A percentile compares a stretch with the other conserved stretches of the same genome.
phyloP scores from a whole-genome alignment of 2,888 invertebrate species.

The Eupelmus urozonus region DNA sequence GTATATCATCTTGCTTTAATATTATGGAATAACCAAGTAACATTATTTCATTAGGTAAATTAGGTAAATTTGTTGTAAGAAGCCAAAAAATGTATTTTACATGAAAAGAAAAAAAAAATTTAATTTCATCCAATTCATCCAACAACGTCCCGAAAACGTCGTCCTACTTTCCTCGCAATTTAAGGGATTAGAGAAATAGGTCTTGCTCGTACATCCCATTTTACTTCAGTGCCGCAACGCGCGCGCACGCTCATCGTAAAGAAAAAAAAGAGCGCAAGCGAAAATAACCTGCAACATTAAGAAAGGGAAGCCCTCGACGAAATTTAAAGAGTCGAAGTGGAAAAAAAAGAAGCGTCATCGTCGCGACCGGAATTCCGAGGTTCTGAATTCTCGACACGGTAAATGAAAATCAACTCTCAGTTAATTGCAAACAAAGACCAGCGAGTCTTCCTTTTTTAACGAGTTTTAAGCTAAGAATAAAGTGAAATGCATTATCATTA shows the following conservation, averaged over 20 bases:
- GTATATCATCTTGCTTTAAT: too few species aligned
- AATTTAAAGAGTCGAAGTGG: slow-evolving; percentile 1
- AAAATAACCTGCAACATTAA: slow-evolving; percentile 15
- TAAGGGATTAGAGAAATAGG: slow-evolving; percentile 34
- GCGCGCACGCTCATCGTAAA: background rate
- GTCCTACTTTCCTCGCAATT: slow-evolving; percentile 19
- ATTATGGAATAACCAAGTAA: too few species aligned
- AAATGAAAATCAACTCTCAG: too few species aligned
- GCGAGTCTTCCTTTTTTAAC: too few species aligned
- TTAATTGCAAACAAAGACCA: too few species aligned
- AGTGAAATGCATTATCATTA: too few species aligned
- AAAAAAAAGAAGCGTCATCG: background rate
- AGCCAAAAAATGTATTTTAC: too few species aligned
- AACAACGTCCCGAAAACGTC: slow-evolving; percentile 9
- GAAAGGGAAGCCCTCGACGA: background rate
- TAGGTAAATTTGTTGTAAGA: too few species aligned
- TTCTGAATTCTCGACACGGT: too few species aligned
- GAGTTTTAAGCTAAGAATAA: too few species aligned
- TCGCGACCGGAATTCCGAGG: background rate
- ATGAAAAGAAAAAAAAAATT: slow-evolving; percentile 9
- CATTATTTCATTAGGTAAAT: too few species aligned
- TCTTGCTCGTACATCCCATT: slow-evolving; percentile 9
- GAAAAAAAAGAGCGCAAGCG: background rate
- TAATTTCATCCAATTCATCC: background rate
- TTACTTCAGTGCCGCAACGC: background rate